phyloP scores from a whole-genome alignment of 2,113 vertebrate species.

The Rattus norvegicus region DNA sequence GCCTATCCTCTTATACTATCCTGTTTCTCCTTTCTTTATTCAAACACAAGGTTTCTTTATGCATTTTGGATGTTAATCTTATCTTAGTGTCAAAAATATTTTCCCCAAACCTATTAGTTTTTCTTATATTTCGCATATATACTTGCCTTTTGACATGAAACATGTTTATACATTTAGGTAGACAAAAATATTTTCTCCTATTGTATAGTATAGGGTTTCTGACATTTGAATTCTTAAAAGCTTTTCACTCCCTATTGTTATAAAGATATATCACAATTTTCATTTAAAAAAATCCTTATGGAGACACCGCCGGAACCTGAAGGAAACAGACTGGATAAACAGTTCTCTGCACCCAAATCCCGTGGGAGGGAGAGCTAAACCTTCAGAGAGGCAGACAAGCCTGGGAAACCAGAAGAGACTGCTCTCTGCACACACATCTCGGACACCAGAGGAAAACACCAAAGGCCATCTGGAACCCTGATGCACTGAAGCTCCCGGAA shows the following conservation, averaged over 20 bases:
- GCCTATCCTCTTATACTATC: background rate
- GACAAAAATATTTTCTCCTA: constrained; percentile 27
- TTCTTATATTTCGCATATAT: constrained; percentile 1
- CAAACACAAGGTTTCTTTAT: background rate
- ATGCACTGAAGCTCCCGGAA: too few relatives aligned
- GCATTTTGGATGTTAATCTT: background rate
- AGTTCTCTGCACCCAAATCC: too few relatives aligned
- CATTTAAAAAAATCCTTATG: background rate
- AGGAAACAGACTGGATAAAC: too few relatives aligned
- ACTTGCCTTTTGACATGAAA: background rate
- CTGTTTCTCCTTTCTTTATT: background rate
- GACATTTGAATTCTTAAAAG: constrained; percentile 21
- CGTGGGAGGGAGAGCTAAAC: too few relatives aligned
- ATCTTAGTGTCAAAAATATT: background rate
- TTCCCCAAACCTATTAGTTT: background rate
- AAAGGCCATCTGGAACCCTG: too few relatives aligned
- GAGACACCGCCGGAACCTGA: too few relatives aligned
- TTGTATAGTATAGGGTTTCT: background rate
- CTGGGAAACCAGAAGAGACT: too few relatives aligned
- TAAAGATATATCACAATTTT: background rate
- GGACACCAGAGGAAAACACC: too few relatives aligned
- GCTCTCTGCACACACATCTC: too few relatives aligned
- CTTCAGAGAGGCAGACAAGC: too few relatives aligned
- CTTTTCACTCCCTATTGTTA: background rate
- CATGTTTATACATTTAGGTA: background rate